Conservation (phyloP, 1,140 invertebrate species). For the Conus betulinus region DNA sequence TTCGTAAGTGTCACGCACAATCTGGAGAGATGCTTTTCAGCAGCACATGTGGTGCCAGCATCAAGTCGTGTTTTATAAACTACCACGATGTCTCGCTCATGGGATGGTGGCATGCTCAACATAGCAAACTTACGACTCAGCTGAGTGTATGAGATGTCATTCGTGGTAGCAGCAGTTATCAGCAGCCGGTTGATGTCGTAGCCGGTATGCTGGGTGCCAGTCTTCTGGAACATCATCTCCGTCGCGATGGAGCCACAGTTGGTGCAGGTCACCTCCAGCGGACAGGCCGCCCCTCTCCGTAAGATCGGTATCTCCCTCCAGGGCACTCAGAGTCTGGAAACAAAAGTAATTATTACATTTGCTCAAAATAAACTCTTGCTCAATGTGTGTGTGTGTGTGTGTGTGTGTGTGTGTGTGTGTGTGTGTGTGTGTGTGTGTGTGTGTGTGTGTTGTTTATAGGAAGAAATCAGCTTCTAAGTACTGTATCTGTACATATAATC, state of each 20-base stretch:
- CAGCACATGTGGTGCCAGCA: background rate
- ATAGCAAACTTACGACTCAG: background rate
- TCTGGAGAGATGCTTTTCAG: background rate
- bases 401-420: too few species aligned
- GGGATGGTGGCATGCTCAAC: conserved; percentile 1
- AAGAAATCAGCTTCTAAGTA: too few species aligned
- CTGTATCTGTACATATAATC: too few species aligned
- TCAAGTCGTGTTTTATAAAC: background rate
- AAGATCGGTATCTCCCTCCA: background rate
- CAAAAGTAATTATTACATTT: background rate
- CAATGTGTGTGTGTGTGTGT: too few species aligned
- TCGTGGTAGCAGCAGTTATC: background rate
- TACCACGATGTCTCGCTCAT: background rate
- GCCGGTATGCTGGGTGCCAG: background rate
- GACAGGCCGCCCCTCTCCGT: background rate
- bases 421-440: too few species aligned
- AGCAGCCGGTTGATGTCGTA: conserved; percentile 1
- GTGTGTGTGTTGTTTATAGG: too few species aligned
- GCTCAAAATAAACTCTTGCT: too few species aligned
- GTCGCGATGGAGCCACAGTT: background rate
- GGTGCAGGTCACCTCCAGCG: background rate
- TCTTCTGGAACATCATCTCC: background rate
- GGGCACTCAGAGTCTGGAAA: background rate
- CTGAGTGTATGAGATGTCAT: background rate
- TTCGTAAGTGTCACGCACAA: too few species aligned